Conservation (phyloP, 2,888 invertebrate genomes). For the Erebia palarica region DNA sequence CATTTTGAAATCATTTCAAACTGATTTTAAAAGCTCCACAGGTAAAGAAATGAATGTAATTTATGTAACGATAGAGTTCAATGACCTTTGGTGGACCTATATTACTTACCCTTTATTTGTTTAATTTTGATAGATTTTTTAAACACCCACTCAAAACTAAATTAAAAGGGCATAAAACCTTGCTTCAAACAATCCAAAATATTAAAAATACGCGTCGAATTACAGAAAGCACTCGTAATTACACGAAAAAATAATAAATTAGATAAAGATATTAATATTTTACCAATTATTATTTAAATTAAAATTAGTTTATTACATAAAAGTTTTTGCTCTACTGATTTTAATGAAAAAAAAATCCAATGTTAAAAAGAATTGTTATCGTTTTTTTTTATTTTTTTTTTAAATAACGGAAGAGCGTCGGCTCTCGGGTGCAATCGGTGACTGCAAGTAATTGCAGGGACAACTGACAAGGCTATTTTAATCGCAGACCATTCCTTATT, state of each 20-base stretch:
- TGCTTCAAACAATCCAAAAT: background rate
- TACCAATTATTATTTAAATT: background rate
- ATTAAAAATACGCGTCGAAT: background rate
- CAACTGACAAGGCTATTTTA: constrained; percentile 62
- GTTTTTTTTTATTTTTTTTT: constrained; percentile 16
- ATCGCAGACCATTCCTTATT: constrained; percentile 54
- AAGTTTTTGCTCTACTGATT: background rate
- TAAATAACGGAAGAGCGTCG: constrained; percentile 36
- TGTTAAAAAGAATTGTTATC: constrained; percentile 37
- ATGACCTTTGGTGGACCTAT: background rate
- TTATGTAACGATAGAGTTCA: too few relatives aligned
- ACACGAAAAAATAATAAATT: background rate
- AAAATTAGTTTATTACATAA: background rate
- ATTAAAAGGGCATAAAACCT: background rate
- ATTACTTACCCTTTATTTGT: constrained; percentile 64
- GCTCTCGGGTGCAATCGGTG: constrained; percentile 56
- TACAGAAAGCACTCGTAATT: background rate
- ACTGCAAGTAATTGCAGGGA: constrained; percentile 55
- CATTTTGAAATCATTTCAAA: too few relatives aligned
- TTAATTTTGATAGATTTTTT: constrained; percentile 63
- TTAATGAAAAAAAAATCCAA: constrained; percentile 20
- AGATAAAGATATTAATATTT: background rate
- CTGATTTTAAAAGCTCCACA: too few relatives aligned
- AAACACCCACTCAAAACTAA: constrained; percentile 14
- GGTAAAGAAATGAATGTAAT: too few relatives aligned